Conservation (phyloP, 2,888 invertebrate genomes). For the Drosophila anomalata region DNA sequence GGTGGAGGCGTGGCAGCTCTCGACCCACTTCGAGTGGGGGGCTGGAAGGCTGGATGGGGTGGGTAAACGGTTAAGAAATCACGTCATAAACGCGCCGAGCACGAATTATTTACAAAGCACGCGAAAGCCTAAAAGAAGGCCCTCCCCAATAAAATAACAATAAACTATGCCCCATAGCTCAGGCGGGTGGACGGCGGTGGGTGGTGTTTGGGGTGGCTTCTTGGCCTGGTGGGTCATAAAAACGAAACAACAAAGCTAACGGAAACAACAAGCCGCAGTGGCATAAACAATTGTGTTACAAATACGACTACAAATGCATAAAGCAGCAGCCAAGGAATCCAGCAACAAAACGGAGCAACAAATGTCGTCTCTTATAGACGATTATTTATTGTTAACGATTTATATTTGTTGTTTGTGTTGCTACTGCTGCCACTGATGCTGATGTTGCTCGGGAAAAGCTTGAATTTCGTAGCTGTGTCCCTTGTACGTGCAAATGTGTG, state of each 20-base stretch:
- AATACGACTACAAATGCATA: slow-evolving; percentile 77
- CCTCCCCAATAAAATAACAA: slow-evolving; percentile 76
- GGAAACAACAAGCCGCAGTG: slow-evolving; percentile 56
- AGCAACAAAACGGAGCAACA: slow-evolving; percentile 47
- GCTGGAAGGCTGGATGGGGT: neutral
- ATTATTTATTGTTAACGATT: slow-evolving; percentile 80
- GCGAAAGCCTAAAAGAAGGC: slow-evolving; percentile 76
- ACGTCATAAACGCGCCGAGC: slow-evolving; percentile 77
- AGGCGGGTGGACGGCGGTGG: slow-evolving; percentile 6
- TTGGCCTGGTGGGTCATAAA: slow-evolving; percentile 63
- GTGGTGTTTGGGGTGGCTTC: slow-evolving; percentile 11
- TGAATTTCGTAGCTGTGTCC: slow-evolving; percentile 63
- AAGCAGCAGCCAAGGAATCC: slow-evolving; percentile 52
- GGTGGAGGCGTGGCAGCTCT: slow-evolving; percentile 8
- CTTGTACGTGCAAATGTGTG: slow-evolving; percentile 63
- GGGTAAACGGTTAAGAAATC: slow-evolving; percentile 66
- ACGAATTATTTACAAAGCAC: slow-evolving; percentile 79
- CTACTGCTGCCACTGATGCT: slow-evolving; percentile 15
- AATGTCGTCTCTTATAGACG: slow-evolving; percentile 62
- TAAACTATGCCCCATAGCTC: slow-evolving; percentile 67
- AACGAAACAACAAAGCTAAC: slow-evolving; percentile 54
- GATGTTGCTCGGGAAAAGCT: slow-evolving; percentile 46
- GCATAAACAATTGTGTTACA: slow-evolving; percentile 79
- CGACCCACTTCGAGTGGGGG: slow-evolving; percentile 4
- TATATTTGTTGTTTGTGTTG: slow-evolving; percentile 62